phyloP scores from a whole-genome alignment of 1,140 invertebrate species.

The Dendrolimus punctatus region DNA sequence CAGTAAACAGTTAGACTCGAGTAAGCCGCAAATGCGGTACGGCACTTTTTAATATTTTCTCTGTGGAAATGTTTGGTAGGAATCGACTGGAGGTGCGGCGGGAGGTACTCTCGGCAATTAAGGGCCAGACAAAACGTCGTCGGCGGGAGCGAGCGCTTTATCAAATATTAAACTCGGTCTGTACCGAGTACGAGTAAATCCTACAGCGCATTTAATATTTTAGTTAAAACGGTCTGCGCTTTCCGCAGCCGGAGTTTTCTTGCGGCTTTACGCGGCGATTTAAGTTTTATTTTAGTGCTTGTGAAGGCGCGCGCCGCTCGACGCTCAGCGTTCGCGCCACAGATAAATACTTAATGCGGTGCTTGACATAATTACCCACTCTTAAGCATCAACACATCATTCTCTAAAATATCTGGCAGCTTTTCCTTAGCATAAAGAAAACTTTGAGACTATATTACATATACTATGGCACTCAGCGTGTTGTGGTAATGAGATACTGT shows the following conservation, averaged over 20 bases:
- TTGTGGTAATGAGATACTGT: not conserved
- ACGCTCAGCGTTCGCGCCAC: conserved; percentile 20
- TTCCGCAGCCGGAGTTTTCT: conserved; percentile 44
- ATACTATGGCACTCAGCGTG: no score
- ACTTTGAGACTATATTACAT: no score
- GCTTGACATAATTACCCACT: conserved; percentile 13
- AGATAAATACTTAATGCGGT: conserved; percentile 36
- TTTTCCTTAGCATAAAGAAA: no score
- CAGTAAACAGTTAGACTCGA: conserved; percentile 54
- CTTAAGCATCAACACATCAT: not conserved
- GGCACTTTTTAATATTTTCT: conserved; percentile 48
- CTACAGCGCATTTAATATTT: conserved; percentile 55
- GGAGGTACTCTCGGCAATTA: conserved; percentile 46
- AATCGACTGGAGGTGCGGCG: conserved; percentile 11
- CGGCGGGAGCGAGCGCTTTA: conserved; percentile 27
- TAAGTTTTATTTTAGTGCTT: conserved; percentile 50
- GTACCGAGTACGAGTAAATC: conserved; percentile 33
- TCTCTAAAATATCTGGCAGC: no score
- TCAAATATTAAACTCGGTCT: conserved; percentile 49
- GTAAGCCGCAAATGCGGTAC: conserved; percentile 26
- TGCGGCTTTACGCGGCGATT: conserved; percentile 32
- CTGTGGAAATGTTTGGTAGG: conserved; percentile 11
- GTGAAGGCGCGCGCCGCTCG: conserved; percentile 19
- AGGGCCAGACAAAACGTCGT: conserved; percentile 37
- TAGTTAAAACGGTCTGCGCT: conserved; percentile 56